Conservation (phyloP, 2,797 vertebrate genomes). For the Lacerta agilis region DNA sequence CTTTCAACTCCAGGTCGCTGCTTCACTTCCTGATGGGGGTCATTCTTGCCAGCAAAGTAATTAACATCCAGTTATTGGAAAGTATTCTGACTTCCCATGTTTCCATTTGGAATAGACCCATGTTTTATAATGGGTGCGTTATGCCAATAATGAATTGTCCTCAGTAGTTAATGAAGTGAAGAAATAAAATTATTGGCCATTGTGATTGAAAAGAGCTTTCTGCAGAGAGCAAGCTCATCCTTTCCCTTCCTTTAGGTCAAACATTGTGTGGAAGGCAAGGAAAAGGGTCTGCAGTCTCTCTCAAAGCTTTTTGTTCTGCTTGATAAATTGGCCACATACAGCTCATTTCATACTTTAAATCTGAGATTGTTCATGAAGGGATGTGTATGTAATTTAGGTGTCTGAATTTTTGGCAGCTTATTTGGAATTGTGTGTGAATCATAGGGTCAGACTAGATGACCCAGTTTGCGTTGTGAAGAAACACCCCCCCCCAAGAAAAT, state of each 20-base stretch:
- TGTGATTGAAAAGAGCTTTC: no score
- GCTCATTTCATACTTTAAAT: not conserved
- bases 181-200: not conserved
- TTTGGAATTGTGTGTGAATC: not conserved
- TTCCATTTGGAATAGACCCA: accelerated
- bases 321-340: not conserved
- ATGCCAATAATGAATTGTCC: not conserved
- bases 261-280: not conserved
- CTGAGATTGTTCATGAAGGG: no score
- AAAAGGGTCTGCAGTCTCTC: not conserved
- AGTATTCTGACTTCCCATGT: not conserved
- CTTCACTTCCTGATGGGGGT: conserved; percentile 42
- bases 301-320: not conserved
- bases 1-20: conserved; percentile 30
- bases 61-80: accelerated
- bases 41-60: not conserved
- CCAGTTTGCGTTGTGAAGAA: not conserved
- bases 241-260: not conserved
- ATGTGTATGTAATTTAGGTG: not conserved
- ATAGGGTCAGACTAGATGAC: not conserved
- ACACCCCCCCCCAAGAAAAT: not conserved
- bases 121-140: accelerated
- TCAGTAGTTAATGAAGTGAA: accelerated
- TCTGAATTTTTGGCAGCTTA: not conserved
- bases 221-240: not conserved